Conservation (phyloP, 2,113 vertebrate species). For the Pyxicephalus adspersus region DNA sequence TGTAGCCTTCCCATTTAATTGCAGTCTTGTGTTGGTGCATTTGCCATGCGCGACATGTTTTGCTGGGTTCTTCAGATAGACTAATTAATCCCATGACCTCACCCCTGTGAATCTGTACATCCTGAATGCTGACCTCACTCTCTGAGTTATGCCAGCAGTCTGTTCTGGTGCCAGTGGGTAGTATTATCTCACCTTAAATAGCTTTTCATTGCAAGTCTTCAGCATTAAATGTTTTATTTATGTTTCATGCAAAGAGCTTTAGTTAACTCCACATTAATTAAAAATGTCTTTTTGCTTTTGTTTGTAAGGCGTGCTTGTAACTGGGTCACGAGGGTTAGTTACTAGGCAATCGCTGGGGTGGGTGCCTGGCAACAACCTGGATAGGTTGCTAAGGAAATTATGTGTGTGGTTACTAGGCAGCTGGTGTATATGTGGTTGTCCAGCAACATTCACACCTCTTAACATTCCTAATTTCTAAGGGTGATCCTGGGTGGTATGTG, state of each 20-base stretch:
- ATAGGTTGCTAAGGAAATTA: too few species aligned
- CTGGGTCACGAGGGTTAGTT: too few species aligned
- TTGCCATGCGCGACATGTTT: neutral
- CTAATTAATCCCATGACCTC: slow-evolving; percentile 9
- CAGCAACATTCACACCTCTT: neutral
- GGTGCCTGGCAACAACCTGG: too few species aligned
- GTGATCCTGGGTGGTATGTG: too few species aligned
- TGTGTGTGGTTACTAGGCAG: neutral
- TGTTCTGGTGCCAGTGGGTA: slow-evolving; percentile 15
- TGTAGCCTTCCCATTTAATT: neutral
- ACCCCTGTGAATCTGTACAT: neutral
- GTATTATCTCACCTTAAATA: slow-evolving; percentile 16
- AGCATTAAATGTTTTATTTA: too few species aligned
- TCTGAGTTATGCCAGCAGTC: neutral
- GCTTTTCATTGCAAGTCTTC: neutral
- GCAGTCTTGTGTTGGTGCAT: neutral
- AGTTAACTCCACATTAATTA: too few species aligned
- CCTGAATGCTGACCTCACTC: neutral
- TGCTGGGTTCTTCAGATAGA: neutral
- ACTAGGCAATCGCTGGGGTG: too few species aligned
- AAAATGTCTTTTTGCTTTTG: too few species aligned
- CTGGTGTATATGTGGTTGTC: neutral
- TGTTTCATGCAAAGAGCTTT: too few species aligned
- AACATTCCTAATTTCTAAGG: too few species aligned
- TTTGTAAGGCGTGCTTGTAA: too few species aligned